phyloP scores from a whole-genome alignment of 2,797 vertebrate species.

The Gouania willdenowi region DNA sequence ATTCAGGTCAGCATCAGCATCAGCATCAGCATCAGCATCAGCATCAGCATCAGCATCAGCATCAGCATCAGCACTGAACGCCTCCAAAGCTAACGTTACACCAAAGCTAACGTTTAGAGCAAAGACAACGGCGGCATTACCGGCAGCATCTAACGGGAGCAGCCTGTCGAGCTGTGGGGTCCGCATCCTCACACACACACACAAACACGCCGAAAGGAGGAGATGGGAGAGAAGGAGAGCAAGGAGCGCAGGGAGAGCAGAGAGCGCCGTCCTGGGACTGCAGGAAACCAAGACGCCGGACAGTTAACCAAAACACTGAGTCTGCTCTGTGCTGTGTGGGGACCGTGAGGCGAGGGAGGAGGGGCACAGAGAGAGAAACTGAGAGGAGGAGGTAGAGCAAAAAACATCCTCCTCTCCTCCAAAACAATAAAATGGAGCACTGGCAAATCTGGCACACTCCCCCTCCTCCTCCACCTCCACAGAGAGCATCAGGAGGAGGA shows the following conservation, averaged over 20 bases:
- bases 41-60: constrained; percentile 7
- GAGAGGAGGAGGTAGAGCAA: constrained; percentile 14
- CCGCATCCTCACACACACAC: constrained; percentile 52
- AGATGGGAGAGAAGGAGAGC: constrained; percentile 7
- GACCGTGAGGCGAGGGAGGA: constrained; percentile 18
- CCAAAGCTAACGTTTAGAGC: not conserved
- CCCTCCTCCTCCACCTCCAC: constrained; percentile 37
- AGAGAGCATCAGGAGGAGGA: not conserved
- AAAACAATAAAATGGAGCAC: constrained; percentile 63
- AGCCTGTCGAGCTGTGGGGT: constrained; percentile 35
- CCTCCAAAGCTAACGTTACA: not conserved
- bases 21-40: constrained; percentile 25
- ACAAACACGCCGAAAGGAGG: constrained; percentile 21
- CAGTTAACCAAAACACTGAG: constrained; percentile 37
- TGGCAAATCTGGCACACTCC: constrained; percentile 18
- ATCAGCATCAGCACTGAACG: constrained; percentile 19
- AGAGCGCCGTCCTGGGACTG: no score
- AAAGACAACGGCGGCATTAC: constrained; percentile 28
- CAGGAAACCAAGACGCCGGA: constrained; percentile 26
- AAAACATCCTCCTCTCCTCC: constrained; percentile 16
- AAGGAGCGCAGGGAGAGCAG: constrained; percentile 14
- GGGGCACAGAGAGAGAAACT: constrained; percentile 32
- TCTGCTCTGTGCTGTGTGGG: constrained; percentile 29
- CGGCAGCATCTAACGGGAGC: constrained; percentile 38
- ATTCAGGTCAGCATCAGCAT: constrained; percentile 17